Percentiles rank a stretch among this genome's conserved stretches.
Evolutionary conservation across 2,888 invertebrate genomes (phyloP).

Genomic region (Axea sp.): DNA sequence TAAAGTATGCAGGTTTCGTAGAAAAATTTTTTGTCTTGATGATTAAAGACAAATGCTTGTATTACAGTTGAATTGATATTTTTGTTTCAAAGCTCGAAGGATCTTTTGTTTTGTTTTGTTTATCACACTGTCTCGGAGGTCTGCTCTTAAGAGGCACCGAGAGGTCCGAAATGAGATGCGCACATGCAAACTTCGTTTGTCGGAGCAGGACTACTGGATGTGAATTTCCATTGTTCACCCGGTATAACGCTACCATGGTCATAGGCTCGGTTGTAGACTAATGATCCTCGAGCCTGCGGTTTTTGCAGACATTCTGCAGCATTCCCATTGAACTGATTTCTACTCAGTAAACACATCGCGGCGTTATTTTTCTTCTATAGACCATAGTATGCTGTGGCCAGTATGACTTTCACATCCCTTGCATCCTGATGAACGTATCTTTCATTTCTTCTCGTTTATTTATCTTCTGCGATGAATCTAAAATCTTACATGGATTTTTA

Average conservation of each 20-base stretch:
- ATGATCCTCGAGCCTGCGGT: slow-evolving; percentile 78
- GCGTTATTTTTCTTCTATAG: slow-evolving; percentile 59
- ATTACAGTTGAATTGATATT: no score
- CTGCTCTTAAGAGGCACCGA: no score
- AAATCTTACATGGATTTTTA: no score
- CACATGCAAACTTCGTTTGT: slow-evolving; percentile 8
- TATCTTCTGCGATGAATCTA: no score
- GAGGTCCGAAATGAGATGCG: slow-evolving; percentile 19
- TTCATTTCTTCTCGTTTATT: slow-evolving; percentile 39
- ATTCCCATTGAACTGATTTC: slow-evolving; percentile 77
- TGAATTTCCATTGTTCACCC: slow-evolving; percentile 68
- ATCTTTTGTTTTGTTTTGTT: no score
- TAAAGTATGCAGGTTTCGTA: no score
- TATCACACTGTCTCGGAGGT: no score
- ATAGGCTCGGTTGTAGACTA: slow-evolving; percentile 77
- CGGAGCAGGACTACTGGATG: slow-evolving; percentile 16
- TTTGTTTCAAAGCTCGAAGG: no score
- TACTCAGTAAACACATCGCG: slow-evolving; percentile 55
- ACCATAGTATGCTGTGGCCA: slow-evolving; percentile 40
- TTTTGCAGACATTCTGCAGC: slow-evolving; percentile 79
- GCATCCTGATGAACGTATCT: slow-evolving; percentile 48
- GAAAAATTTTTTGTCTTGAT: no score
- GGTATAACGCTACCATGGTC: slow-evolving; percentile 73
- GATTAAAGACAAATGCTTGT: no score
- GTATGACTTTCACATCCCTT: slow-evolving; percentile 49